A percentile compares a stretch with the other conserved stretches of the same genome.
Evolutionary conservation across 1,140 invertebrate species (phyloP).

Genomic region (Brachionus angularis): DNA sequence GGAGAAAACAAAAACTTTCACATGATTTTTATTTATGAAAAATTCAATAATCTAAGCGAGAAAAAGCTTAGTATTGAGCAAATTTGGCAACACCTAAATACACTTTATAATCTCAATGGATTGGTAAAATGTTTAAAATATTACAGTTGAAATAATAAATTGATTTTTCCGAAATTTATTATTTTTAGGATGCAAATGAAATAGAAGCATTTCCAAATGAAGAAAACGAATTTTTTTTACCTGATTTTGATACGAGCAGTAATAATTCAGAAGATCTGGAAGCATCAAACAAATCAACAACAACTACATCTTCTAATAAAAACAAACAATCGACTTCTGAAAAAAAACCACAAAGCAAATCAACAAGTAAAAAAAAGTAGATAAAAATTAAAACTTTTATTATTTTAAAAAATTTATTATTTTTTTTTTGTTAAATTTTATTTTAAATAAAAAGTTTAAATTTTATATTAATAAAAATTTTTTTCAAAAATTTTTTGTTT

Average conservation of each 20-base stretch:
- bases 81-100: constrained; percentile 32
- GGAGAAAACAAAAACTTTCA: constrained; percentile 41
- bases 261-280: not conserved
- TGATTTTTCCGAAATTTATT: not conserved
- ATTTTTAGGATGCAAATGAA: constrained; percentile 31
- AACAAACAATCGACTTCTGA: too few relatives aligned
- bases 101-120: constrained; percentile 30
- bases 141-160: not conserved
- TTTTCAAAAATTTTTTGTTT: too few relatives aligned
- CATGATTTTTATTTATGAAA: constrained; percentile 42
- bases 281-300: not conserved
- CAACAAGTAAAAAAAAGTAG: too few relatives aligned
- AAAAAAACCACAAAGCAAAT: too few relatives aligned
- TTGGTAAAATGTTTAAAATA: not conserved
- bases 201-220: constrained; percentile 37
- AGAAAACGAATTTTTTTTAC: constrained; percentile 22
- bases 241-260: not conserved
- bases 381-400: too few relatives aligned
- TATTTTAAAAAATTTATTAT: too few relatives aligned
- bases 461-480: too few relatives aligned
- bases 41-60: constrained; percentile 42
- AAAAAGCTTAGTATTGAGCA: constrained; percentile 30
- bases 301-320: too few relatives aligned
- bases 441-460: too few relatives aligned
- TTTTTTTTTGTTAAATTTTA: too few relatives aligned